phyloP scores from a whole-genome alignment of 2,113 vertebrate genomes.

The Conger conger region DNA sequence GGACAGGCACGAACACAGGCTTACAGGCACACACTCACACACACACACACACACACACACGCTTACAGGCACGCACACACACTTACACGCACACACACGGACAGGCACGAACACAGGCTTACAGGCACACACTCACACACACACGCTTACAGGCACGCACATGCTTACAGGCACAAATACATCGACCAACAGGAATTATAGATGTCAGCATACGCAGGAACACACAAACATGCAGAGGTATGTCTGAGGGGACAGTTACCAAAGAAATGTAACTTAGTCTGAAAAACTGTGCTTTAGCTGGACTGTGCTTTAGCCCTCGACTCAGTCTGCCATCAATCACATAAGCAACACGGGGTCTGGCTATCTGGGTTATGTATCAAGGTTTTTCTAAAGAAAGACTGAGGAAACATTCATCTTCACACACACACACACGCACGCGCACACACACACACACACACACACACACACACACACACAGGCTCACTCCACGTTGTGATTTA shows the following conservation, averaged over 20 bases:
- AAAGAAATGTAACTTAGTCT: no score
- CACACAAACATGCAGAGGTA: constrained; percentile 33
- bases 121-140: neutral
- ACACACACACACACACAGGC: constrained; percentile 13
- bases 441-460: constrained; percentile 45
- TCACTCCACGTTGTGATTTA: neutral
- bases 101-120: neutral
- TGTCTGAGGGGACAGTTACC: no score
- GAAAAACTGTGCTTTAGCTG: no score
- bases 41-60: constrained; percentile 4
- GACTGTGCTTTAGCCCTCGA: no score
- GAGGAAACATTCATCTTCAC: neutral
- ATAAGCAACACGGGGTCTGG: no score
- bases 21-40: neutral
- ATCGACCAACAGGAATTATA: neutral
- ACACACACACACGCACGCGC: neutral
- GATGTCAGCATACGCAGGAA: constrained; percentile 35
- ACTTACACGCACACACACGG: neutral
- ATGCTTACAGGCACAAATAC: neutral
- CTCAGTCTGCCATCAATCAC: no score
- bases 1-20: neutral
- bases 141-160: neutral
- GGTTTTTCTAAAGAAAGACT: no score
- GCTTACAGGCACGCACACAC: neutral
- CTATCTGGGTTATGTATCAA: no score